Conservation (phyloP, 92 coral and sea anemone species). For the Anthopleura xanthogrammica region DNA sequence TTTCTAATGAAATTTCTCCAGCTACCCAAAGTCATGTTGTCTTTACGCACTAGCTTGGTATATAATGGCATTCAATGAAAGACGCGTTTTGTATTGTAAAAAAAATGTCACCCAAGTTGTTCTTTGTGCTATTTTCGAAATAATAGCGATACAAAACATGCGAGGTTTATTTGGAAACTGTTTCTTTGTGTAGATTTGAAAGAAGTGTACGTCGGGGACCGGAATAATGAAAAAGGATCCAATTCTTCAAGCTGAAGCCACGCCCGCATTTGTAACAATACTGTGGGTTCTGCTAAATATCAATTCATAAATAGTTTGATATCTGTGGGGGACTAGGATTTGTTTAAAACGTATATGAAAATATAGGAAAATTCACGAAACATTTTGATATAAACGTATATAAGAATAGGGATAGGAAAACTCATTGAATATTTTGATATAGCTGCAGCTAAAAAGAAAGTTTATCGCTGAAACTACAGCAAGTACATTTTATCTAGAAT, state of each 20-base stretch:
- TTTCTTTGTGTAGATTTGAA: neutral
- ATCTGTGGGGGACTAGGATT: neutral
- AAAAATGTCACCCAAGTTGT: conserved; percentile 4
- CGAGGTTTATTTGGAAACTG: neutral
- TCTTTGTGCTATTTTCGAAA: neutral
- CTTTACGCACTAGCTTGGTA: neutral
- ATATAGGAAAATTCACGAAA: neutral
- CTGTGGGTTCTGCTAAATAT: neutral
- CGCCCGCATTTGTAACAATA: neutral
- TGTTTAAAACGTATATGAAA: neutral
- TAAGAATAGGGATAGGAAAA: too few relatives aligned
- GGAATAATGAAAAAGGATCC: neutral
- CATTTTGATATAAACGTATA: too few relatives aligned
- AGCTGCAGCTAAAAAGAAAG: too few relatives aligned
- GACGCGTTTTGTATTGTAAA: neutral
- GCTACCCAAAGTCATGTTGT: neutral
- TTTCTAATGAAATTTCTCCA: too few relatives aligned
- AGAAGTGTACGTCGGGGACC: neutral
- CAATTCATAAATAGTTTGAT: neutral
- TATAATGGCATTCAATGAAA: neutral
- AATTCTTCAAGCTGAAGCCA: neutral
- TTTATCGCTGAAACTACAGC: too few relatives aligned
- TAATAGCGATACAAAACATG: neutral
- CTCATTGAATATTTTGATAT: too few relatives aligned
- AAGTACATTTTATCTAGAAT: too few relatives aligned